A percentile compares a stretch with the other conserved stretches of the same genome.
Conservation (phyloP, 2,797 vertebrate species). For the Heliangelus exortis region DNA sequence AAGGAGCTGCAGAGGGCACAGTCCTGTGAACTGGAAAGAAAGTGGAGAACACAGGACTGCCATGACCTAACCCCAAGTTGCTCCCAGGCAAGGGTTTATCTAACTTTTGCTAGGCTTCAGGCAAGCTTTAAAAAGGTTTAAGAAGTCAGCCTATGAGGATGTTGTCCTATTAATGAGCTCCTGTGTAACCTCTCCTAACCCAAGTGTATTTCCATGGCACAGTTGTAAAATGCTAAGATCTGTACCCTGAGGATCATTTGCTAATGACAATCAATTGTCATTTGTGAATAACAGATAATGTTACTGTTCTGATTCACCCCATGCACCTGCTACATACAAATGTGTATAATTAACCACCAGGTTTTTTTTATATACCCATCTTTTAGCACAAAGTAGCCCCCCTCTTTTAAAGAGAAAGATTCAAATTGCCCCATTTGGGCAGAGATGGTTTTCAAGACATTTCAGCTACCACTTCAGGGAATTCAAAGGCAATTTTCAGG, state of each 20-base stretch:
- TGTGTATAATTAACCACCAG: background rate
- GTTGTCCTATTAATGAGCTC: background rate
- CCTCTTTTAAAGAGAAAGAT: background rate
- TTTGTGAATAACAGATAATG: background rate
- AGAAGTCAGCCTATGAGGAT: background rate
- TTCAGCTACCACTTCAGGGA: background rate
- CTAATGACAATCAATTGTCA: background rate
- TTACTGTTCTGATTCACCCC: background rate
- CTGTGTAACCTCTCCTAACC: background rate
- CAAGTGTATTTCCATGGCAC: background rate
- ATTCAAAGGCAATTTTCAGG: background rate
- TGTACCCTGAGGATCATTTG: background rate
- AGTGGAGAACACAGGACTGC: background rate
- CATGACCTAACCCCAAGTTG: background rate
- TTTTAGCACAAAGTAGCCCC: background rate
- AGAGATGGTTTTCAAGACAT: background rate
- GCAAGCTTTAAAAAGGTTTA: background rate
- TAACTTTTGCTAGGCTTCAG: background rate
- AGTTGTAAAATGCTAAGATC: background rate
- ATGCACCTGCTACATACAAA: background rate
- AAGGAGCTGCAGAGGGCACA: background rate
- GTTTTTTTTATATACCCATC: background rate
- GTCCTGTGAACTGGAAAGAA: background rate
- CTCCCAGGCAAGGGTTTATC: background rate
- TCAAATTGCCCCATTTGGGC: background rate